These are phyloP conservation scores for Apis florea DNA, from an alignment of 1,140 invertebrate genomes.

Conservation along the genomic window DNA sequence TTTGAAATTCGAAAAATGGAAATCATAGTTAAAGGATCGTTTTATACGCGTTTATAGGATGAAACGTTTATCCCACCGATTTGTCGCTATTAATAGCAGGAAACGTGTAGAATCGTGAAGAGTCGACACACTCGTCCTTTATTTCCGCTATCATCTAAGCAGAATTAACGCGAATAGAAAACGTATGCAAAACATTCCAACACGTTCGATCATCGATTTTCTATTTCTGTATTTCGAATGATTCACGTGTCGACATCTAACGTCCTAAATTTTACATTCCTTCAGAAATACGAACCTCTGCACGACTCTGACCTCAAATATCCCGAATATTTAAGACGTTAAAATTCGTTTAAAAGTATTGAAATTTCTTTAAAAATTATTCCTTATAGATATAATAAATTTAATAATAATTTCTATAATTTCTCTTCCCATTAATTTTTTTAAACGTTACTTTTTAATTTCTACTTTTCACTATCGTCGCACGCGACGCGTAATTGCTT, in stretches of 20 bases:
- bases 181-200: background rate
- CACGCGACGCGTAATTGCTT: background rate
- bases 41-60: background rate
- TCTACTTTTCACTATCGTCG: constrained; percentile 24
- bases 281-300: too few relatives aligned
- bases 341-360: too few relatives aligned
- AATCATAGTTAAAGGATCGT: background rate
- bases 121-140: background rate
- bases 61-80: background rate
- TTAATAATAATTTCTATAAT: too few relatives aligned
- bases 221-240: background rate
- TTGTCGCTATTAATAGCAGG: background rate
- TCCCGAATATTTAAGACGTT: too few relatives aligned
- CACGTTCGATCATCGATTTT: background rate
- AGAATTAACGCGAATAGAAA: constrained; percentile 8
- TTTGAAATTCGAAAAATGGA: background rate
- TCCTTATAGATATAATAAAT: too few relatives aligned
- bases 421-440: too few relatives aligned
- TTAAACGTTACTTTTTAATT: background rate
- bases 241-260: background rate
- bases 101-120: background rate
- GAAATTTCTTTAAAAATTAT: too few relatives aligned
- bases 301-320: too few relatives aligned
- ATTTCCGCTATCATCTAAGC: constrained; percentile 12
- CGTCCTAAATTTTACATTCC: background rate